These are phyloP conservation scores for Phrynocephalus guinanensis DNA, from an alignment of 2,797 vertebrate species.

Conservation along the genomic window DNA sequence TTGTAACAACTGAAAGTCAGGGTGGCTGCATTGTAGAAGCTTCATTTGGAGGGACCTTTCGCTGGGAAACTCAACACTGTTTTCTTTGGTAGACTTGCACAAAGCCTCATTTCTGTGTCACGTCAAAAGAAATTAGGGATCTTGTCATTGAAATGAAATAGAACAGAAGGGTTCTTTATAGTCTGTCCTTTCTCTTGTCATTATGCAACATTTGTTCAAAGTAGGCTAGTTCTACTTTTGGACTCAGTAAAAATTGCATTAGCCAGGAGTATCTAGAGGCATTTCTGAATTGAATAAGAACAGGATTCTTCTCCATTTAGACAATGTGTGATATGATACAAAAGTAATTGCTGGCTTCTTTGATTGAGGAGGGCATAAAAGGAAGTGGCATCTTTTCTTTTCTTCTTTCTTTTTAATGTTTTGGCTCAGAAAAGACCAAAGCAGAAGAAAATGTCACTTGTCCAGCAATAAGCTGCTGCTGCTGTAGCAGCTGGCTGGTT, in stretches of 20 bases:
- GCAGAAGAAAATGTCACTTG: background rate
- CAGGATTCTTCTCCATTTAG: slow-evolving; percentile 4
- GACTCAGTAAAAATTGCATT: slow-evolving; percentile 17
- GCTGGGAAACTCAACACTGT: slow-evolving; percentile 46
- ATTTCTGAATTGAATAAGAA: background rate
- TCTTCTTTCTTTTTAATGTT: too few species aligned
- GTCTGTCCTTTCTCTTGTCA: slow-evolving; percentile 31
- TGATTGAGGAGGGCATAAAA: slow-evolving; percentile 19
- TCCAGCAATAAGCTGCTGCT: background rate
- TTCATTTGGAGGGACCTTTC: background rate
- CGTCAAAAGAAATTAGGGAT: slow-evolving; percentile 55
- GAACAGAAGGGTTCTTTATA: slow-evolving; percentile 57
- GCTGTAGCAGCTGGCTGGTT: background rate
- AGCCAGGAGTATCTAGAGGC: slow-evolving; percentile 12
- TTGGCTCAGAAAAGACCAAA: background rate
- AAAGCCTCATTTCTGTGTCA: slow-evolving; percentile 43
- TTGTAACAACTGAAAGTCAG: background rate
- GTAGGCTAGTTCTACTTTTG: slow-evolving; percentile 28
- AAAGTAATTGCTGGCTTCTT: slow-evolving; percentile 8
- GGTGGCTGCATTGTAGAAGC: background rate
- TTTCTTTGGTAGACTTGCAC: slow-evolving; percentile 38
- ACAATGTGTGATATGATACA: slow-evolving; percentile 2
- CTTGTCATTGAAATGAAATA: slow-evolving; percentile 50
- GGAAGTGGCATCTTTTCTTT: background rate
- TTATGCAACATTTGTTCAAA: slow-evolving; percentile 35